Percentiles rank a stretch among this genome's conserved stretches.
Conservation (phyloP, 2,113 vertebrate species). For the Notarius lentiginosus region DNA sequence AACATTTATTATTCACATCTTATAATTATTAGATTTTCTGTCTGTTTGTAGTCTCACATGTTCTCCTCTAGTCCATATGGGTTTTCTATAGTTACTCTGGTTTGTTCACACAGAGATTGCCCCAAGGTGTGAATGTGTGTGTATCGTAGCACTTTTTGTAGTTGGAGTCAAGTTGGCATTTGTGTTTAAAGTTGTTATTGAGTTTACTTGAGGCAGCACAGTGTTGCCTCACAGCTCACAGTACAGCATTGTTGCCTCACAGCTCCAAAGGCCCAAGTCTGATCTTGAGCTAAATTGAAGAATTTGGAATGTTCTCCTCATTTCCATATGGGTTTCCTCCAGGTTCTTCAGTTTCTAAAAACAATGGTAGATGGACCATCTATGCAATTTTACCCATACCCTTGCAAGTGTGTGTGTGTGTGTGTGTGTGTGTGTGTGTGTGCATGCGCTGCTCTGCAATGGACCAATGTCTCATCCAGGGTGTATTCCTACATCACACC, state of each 20-base stretch:
- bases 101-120: too few species aligned
- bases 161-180: neutral
- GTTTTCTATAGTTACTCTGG: too few species aligned
- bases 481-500: neutral
- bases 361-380: neutral
- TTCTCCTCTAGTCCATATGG: too few species aligned
- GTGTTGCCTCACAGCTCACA: too few species aligned
- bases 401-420: neutral
- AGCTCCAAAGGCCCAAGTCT: too few species aligned
- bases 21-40: too few species aligned
- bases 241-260: neutral
- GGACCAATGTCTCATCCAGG: neutral
- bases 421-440: too few species aligned
- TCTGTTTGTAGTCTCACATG: too few species aligned
- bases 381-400: neutral
- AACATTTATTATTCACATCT: too few species aligned
- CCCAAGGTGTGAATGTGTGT: too few species aligned
- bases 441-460: neutral
- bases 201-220: neutral
- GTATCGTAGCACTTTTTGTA: neutral
- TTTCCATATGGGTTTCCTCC: neutral
- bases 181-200: neutral
- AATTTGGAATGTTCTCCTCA: neutral
- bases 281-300: neutral
- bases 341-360: neutral